Conservation (phyloP, 2,888 invertebrate genomes). For the Dorcus parallelipipedus region DNA sequence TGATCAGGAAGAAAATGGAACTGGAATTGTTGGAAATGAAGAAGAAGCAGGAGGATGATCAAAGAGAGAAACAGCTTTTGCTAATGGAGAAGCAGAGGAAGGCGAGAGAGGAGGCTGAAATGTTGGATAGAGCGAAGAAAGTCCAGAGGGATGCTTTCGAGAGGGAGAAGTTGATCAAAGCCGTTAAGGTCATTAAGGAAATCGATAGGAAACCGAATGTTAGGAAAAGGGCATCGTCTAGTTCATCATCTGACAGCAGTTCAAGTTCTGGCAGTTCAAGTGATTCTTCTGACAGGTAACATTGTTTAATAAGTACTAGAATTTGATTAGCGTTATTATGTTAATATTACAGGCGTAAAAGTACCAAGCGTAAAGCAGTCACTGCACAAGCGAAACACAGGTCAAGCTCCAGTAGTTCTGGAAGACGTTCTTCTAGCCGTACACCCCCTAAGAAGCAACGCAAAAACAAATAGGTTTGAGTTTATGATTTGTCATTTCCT, state of each 20-base stretch:
- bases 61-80: slow-evolving; percentile 32
- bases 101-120: slow-evolving; percentile 48
- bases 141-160: slow-evolving; percentile 47
- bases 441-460: slow-evolving; percentile 25
- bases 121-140: slow-evolving; percentile 48
- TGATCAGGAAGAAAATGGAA: slow-evolving; percentile 61
- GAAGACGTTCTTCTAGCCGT: slow-evolving; percentile 11
- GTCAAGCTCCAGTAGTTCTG: slow-evolving; percentile 17
- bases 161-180: slow-evolving; percentile 47
- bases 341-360: background rate
- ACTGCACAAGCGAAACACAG: too few species aligned
- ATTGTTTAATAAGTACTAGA: background rate
- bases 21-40: slow-evolving; percentile 56
- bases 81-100: slow-evolving; percentile 47
- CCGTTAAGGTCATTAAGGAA: slow-evolving; percentile 45
- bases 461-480: slow-evolving; percentile 10
- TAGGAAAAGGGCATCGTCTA: slow-evolving; percentile 26
- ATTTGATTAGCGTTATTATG: background rate
- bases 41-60: slow-evolving; percentile 54
- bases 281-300: slow-evolving; percentile 11
- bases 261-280: slow-evolving; percentile 23
- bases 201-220: slow-evolving; percentile 37
- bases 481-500: background rate
- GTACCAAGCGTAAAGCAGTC: too few species aligned
- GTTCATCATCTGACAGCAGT: slow-evolving; percentile 28